These are phyloP conservation scores for Notechis scutatus DNA, from an alignment of 2,113 vertebrate genomes.

Conservation along the genomic window DNA sequence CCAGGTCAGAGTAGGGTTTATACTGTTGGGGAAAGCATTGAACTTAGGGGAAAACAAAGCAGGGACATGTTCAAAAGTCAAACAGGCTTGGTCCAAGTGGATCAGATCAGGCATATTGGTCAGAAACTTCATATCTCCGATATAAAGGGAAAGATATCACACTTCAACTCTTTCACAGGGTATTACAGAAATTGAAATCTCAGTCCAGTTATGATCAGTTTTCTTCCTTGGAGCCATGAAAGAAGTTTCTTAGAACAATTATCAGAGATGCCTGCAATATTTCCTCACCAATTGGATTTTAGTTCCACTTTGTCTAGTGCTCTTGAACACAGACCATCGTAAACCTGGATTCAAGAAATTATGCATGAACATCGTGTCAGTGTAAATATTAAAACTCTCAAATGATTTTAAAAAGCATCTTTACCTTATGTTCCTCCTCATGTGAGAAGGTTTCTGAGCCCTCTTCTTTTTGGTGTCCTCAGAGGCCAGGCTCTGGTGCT, in stretches of 20 bases:
- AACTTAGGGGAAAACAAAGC: not conserved
- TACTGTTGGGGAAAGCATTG: not conserved
- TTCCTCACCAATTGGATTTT: not conserved
- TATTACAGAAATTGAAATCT: not conserved
- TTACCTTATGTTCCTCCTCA: conserved; percentile 98
- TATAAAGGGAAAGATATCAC: not conserved
- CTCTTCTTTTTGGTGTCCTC: conserved; percentile 86
- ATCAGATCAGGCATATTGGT: not conserved
- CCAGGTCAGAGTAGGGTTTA: not conserved
- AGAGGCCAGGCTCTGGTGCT: conserved; percentile 74
- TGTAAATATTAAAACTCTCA: conserved; percentile 16
- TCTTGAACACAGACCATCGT: not conserved
- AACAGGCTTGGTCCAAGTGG: not conserved
- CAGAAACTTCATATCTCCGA: not conserved
- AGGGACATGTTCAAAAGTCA: not conserved
- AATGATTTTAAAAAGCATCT: not conserved
- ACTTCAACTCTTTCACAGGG: not conserved
- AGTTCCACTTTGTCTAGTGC: not conserved
- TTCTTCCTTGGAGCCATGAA: not conserved
- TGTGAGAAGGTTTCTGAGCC: conserved; percentile 84
- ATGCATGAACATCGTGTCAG: not conserved
- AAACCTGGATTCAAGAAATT: not conserved
- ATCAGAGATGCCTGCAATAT: not conserved
- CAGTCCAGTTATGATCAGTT: not conserved
- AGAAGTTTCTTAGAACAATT: not conserved